Percentiles rank a stretch among this genome's conserved stretches.
Evolutionary conservation across 2,113 vertebrate species (phyloP).

Genomic region (Hemiscyllium ocellatum): DNA sequence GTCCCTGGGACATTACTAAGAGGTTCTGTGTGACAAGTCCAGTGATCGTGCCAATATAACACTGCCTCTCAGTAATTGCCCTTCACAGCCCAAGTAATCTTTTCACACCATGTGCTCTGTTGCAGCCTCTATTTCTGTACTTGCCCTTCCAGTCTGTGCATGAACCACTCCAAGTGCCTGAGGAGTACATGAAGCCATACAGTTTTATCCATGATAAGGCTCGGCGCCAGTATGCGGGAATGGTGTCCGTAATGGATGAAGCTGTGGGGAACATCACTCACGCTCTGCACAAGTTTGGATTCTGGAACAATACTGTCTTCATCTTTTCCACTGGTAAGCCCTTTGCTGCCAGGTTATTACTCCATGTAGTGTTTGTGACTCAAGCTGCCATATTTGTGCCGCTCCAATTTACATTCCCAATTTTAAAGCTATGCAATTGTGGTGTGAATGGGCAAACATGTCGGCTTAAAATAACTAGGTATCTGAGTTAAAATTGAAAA

Average conservation of each 20-base stretch:
- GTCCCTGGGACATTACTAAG: no score
- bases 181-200: constrained; percentile 71
- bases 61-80: no score
- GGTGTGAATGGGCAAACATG: not conserved
- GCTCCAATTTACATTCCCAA: not conserved
- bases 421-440: not conserved
- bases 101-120: constrained; percentile 34
- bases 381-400: not conserved
- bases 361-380: not conserved
- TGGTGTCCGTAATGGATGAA: constrained; percentile 91
- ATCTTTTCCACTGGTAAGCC: constrained; percentile 86
- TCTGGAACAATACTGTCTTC: constrained; percentile 84
- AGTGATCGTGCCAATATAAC: no score
- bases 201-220: constrained; percentile 65
- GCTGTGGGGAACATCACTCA: constrained; percentile 82
- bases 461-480: not conserved
- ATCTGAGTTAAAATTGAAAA: not conserved
- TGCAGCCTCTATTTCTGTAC: constrained; percentile 90
- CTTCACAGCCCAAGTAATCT: constrained; percentile 8
- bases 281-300: constrained; percentile 62
- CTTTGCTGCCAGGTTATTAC: not conserved
- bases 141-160: constrained; percentile 86
- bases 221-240: constrained; percentile 75
- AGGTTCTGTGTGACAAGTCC: no score
- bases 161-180: constrained; percentile 75